phyloP scores from a whole-genome alignment of 2,797 vertebrate genomes.

The Tachyglossus aculeatus region DNA sequence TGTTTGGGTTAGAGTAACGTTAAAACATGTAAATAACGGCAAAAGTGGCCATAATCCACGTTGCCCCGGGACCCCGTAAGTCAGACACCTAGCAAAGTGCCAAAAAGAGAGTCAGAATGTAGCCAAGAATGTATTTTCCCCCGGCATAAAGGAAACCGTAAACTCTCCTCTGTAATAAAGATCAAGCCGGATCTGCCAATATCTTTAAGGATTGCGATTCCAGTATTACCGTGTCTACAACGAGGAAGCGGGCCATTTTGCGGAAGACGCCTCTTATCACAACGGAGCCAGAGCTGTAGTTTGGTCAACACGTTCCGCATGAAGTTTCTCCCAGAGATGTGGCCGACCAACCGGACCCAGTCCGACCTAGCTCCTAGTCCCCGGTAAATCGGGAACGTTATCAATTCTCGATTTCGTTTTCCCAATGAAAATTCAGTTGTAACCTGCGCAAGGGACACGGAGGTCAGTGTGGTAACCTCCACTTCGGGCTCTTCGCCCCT shows the following conservation, averaged over 20 bases:
- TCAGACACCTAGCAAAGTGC: too few relatives aligned
- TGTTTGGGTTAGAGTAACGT: neutral
- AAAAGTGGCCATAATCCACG: neutral
- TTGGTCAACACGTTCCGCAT: too few relatives aligned
- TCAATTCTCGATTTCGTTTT: conserved; percentile 60
- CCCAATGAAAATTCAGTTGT: conserved; percentile 61
- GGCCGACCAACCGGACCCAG: too few relatives aligned
- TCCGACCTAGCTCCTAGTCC: too few relatives aligned
- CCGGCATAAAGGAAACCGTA: neutral
- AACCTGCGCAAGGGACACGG: conserved; percentile 41
- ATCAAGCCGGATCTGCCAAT: neutral
- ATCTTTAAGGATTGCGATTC: neutral
- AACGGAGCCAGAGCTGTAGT: too few relatives aligned
- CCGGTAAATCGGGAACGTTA: conserved; percentile 45
- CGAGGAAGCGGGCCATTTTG: too few relatives aligned
- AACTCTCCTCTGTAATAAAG: neutral
- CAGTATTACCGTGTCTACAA: neutral
- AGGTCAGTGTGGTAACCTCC: too few relatives aligned
- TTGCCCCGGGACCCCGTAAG: too few relatives aligned
- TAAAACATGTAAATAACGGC: neutral
- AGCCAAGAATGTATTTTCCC: neutral
- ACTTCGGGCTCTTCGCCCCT: too few relatives aligned
- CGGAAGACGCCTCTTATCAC: too few relatives aligned
- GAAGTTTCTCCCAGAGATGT: too few relatives aligned
- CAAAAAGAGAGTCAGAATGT: too few relatives aligned